Evolutionary conservation across 2,113 vertebrate genomes (phyloP).

Genomic region (Oryzias melastigma): DNA sequence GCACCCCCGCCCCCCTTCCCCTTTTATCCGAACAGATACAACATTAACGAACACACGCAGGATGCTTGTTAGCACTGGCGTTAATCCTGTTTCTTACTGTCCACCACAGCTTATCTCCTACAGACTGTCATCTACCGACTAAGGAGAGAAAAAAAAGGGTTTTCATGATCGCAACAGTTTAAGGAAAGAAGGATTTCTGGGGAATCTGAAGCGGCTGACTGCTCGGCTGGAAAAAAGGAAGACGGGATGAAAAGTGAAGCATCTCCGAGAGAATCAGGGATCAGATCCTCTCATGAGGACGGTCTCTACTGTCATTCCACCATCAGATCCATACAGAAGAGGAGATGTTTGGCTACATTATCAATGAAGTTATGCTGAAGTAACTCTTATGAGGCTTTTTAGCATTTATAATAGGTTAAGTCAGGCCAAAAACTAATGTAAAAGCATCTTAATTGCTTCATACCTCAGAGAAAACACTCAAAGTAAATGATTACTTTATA

Average conservation of each 20-base stretch:
- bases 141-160: not conserved
- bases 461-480: too few relatives aligned
- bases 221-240: constrained; percentile 47
- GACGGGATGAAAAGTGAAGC: constrained; percentile 34
- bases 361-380: too few relatives aligned
- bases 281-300: constrained; percentile 2
- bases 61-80: constrained; percentile 52
- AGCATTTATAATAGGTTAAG: too few relatives aligned
- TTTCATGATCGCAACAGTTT: not conserved
- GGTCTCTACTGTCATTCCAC: not conserved
- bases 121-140: not conserved
- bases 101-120: constrained; percentile 8
- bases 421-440: too few relatives aligned
- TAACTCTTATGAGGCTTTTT: too few relatives aligned
- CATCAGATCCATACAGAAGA: too few relatives aligned
- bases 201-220: constrained; percentile 18
- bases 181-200: constrained; percentile 5
- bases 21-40: constrained; percentile 29
- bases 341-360: not conserved
- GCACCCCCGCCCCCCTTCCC: too few relatives aligned
- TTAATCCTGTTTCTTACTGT: constrained; percentile 46
- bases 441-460: too few relatives aligned
- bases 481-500: too few relatives aligned
- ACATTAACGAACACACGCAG: constrained; percentile 59
- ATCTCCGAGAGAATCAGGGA: constrained; percentile 16